Base-by-base conservation (phyloP, 2,797 vertebrate species). In the Hoplostethus atlanticus region DNA sequence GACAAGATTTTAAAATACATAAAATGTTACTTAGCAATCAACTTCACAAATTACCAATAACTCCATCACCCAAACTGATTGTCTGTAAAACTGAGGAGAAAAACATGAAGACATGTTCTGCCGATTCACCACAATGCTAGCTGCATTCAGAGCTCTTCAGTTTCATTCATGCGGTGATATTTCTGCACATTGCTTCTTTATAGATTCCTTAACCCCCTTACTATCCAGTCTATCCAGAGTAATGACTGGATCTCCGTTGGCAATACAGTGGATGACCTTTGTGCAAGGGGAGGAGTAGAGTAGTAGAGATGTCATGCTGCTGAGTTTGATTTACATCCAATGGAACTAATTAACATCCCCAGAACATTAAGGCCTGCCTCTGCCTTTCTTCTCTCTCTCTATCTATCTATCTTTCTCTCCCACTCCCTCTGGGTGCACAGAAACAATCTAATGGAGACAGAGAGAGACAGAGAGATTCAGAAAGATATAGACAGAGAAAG, bases 261-360 rank as follows among this genome's bases (percentile, higher is more conserved):
- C 76, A 79, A 67, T 62, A n/a, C 53, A 68, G 72, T 77, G 61
- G 68, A 77, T 78, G 81, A 89, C 81, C 83, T 90, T 80, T 85
- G 72, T 42, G 59, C 50, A 46, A 72, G 17, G 36, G 68, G 63
- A 73, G 55, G 73, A 76, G 77, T 12, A 38, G 61, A 62, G 56
- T 17, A 79, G 66, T 67, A 80, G 71, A 67, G 69, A 87, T 77
- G 71, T 65, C 64, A 63, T 58, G 68, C 71, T 84, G 77, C 78
- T 50, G 54, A 82, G 80, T 75, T 76, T 84, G 84, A 91, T 90
- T 89, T 85, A 87, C 84, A 81, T 82, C 62, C 31, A 89, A 72
- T 71, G 71, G 38, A 85, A 77, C 79, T 74, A 81, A 88, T 89
- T 85, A 90, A 87, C 70, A 83, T 84, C 62, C 65, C 46, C 59